Evolutionary conservation across 2,113 vertebrate species (phyloP).

Genomic region (Thamnaconus septentrionalis): DNA sequence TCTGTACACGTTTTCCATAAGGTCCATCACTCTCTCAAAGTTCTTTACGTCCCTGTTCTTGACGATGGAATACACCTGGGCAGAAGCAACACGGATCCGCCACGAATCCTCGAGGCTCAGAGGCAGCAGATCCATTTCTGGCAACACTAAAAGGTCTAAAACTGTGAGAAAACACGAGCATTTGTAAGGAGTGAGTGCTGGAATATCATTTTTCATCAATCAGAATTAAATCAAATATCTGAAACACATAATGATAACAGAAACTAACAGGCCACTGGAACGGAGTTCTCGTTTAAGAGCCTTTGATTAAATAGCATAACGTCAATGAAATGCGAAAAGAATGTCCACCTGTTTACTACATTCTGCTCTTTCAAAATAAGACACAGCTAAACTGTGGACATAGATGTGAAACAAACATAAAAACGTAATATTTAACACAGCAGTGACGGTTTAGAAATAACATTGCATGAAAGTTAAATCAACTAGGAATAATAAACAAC

Average conservation of each 20-base stretch:
- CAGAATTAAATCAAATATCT: not conserved
- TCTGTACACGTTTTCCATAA: slow-evolving; percentile 59
- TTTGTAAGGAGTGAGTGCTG: not conserved
- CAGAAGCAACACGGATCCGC: slow-evolving; percentile 63
- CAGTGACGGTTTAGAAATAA: not conserved
- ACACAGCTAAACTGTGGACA: too few species aligned
- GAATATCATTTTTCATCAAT: not conserved
- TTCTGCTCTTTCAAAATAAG: too few species aligned
- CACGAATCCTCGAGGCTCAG: slow-evolving; percentile 58
- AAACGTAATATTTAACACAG: not conserved
- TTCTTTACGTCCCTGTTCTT: slow-evolving; percentile 57
- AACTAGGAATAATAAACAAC: slow-evolving; percentile 10
- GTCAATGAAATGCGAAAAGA: too few species aligned
- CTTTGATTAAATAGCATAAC: too few species aligned
- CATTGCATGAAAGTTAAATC: not conserved
- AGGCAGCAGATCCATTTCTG: slow-evolving; percentile 45
- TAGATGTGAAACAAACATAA: not conserved
- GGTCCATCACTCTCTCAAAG: slow-evolving; percentile 61
- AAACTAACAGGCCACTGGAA: too few species aligned
- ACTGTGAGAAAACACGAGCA: slow-evolving; percentile 26
- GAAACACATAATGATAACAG: not conserved
- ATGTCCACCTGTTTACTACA: too few species aligned
- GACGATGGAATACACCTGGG: slow-evolving; percentile 57
- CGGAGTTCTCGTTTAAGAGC: too few species aligned
- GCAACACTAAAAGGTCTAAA: slow-evolving; percentile 50